Conservation (phyloP, 2,113 vertebrate genomes). For the Muntiacus muntjak region DNA sequence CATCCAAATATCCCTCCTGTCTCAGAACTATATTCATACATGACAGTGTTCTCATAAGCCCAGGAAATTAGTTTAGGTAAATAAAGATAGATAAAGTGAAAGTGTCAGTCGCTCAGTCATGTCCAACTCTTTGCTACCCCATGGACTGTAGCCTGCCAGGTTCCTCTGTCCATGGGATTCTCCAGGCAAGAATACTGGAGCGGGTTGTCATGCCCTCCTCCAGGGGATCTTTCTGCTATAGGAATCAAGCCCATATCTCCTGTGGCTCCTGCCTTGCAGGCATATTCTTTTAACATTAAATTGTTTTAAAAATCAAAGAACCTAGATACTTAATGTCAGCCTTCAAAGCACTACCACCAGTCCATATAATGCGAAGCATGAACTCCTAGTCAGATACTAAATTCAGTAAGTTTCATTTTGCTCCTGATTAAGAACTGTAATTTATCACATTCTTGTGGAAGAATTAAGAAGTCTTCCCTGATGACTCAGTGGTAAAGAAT, state of each 20-base stretch:
- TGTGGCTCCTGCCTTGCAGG: not conserved
- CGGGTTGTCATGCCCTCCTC: not conserved
- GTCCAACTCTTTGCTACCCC: not conserved
- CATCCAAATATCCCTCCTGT: not conserved
- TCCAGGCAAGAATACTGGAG: not conserved
- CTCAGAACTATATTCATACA: not conserved
- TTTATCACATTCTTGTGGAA: not conserved
- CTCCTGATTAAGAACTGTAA: not conserved
- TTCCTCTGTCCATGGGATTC: not conserved
- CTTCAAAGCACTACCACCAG: not conserved
- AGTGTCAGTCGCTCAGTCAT: not conserved
- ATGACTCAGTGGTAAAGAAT: not conserved
- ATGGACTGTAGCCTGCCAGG: not conserved
- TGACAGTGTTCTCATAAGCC: not conserved
- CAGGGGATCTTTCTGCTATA: not conserved
- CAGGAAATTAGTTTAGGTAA: slow-evolving; percentile 4
- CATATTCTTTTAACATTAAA: not conserved
- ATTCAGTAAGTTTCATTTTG: not conserved
- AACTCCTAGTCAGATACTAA: not conserved
- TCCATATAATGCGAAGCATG: not conserved
- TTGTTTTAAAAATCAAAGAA: not conserved
- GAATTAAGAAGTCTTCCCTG: not conserved
- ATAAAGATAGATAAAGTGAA: not conserved
- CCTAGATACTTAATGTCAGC: not conserved
- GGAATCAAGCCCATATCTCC: not conserved